Percentiles rank a stretch among this genome's conserved stretches.
Conservation (phyloP, 2,888 invertebrate species). For the Tolmerus cingulatus region DNA sequence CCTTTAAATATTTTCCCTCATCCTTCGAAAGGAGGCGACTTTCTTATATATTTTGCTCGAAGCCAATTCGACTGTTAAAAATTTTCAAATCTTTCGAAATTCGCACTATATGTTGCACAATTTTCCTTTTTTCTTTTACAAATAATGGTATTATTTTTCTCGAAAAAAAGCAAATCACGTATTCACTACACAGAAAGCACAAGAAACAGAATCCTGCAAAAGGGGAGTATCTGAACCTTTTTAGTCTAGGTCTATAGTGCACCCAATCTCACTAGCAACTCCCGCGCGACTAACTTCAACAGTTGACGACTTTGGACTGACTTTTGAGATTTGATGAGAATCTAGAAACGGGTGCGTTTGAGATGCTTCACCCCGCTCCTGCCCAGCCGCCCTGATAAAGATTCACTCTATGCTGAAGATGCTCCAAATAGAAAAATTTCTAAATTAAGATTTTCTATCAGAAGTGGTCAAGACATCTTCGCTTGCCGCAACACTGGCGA, state of each 20-base stretch:
- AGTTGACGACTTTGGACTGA: conserved; percentile 44
- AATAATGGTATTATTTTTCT: neutral
- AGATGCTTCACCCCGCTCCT: neutral
- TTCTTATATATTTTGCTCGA: neutral
- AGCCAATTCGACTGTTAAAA: neutral
- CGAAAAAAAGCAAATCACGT: neutral
- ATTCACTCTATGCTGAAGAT: conserved; percentile 30
- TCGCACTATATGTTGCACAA: neutral
- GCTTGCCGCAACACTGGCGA: neutral
- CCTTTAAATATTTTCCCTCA: neutral
- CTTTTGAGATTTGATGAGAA: conserved; percentile 30
- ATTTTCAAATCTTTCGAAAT: neutral
- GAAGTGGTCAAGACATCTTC: conserved; percentile 1
- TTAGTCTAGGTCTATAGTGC: neutral
- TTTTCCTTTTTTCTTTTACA: neutral
- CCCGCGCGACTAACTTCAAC: conserved; percentile 26
- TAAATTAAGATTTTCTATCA: conserved; percentile 33
- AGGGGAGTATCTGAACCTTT: neutral
- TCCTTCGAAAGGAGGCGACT: neutral
- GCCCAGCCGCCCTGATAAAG: conserved; percentile 4
- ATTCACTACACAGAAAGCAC: neutral
- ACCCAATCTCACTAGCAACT: neutral
- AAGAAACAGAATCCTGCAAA: neutral
- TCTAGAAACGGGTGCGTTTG: neutral
- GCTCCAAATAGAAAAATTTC: conserved; percentile 30